Conservation (phyloP, 1,140 invertebrate species). For the Pseudomyrmex gracilis region DNA sequence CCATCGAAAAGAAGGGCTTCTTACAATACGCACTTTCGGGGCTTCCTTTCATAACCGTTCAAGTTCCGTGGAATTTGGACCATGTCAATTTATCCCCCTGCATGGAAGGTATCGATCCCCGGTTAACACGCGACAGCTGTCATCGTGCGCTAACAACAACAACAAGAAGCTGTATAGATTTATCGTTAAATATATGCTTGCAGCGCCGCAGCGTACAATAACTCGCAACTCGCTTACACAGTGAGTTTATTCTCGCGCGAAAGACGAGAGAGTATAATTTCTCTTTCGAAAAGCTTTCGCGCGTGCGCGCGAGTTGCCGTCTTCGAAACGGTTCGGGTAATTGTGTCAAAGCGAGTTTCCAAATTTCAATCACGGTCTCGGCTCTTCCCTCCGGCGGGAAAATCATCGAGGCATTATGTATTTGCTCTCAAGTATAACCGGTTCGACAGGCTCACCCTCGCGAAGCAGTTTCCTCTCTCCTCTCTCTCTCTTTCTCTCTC, state of each 20-base stretch:
- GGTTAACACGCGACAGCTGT: slow-evolving; percentile 18
- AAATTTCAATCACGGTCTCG: slow-evolving; percentile 84
- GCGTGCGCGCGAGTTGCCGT: neutral
- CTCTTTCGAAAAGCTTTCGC: neutral
- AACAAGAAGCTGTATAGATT: too few relatives aligned
- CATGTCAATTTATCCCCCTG: slow-evolving; percentile 6
- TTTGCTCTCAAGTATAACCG: slow-evolving; percentile 85
- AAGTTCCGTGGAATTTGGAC: slow-evolving; percentile 68
- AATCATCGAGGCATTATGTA: slow-evolving; percentile 86
- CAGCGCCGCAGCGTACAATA: too few relatives aligned
- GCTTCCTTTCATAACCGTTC: slow-evolving; percentile 68
- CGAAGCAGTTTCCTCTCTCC: slow-evolving; percentile 62
- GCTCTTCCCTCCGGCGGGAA: slow-evolving; percentile 76
- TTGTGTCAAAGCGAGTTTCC: slow-evolving; percentile 85
- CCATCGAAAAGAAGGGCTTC: slow-evolving; percentile 56
- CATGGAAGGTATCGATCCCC: neutral
- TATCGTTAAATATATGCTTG: too few relatives aligned
- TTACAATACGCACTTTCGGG: slow-evolving; percentile 60
- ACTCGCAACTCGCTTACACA: neutral
- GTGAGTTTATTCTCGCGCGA: neutral
- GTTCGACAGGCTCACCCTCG: slow-evolving; percentile 81
- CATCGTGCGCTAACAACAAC: neutral
- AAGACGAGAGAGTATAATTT: slow-evolving; percentile 9
- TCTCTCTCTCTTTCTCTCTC: slow-evolving; percentile 67
- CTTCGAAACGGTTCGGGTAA: slow-evolving; percentile 78